phyloP scores from a whole-genome alignment of 2,113 vertebrate genomes.

The Scopus umbretta region DNA sequence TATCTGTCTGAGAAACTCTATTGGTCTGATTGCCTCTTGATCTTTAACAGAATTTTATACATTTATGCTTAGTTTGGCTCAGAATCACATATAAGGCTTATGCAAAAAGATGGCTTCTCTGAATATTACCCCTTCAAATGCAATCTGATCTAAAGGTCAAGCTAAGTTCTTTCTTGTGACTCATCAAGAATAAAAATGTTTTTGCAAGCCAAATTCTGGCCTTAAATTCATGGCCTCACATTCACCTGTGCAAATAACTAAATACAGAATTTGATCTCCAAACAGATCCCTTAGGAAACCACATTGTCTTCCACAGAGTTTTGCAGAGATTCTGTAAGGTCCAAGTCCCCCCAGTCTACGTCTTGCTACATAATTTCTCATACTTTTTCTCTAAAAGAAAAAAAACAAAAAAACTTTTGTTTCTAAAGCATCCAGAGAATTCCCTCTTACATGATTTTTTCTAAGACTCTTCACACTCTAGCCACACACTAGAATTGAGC shows the following conservation, averaged over 20 bases:
- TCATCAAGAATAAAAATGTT: neutral
- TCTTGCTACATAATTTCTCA: neutral
- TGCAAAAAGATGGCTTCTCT: neutral
- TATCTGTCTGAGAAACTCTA: neutral
- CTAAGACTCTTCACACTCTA: neutral
- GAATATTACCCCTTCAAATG: neutral
- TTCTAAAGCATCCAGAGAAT: neutral
- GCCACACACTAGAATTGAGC: neutral
- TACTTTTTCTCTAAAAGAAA: neutral
- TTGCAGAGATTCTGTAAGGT: neutral
- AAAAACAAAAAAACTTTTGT: neutral
- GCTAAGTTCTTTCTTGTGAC: neutral
- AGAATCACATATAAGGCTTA: neutral
- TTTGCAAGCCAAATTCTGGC: neutral
- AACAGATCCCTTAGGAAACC: neutral
- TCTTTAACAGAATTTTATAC: neutral
- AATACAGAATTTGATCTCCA: neutral
- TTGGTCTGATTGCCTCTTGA: neutral
- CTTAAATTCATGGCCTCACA: neutral
- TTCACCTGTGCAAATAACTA: slow-evolving; percentile 25
- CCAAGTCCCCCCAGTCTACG: neutral
- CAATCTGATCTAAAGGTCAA: neutral
- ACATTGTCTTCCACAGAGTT: neutral
- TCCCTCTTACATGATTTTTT: neutral
- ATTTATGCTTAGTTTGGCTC: neutral